phyloP scores from a whole-genome alignment of 2,113 vertebrate genomes.

The Nematolebias whitei region DNA sequence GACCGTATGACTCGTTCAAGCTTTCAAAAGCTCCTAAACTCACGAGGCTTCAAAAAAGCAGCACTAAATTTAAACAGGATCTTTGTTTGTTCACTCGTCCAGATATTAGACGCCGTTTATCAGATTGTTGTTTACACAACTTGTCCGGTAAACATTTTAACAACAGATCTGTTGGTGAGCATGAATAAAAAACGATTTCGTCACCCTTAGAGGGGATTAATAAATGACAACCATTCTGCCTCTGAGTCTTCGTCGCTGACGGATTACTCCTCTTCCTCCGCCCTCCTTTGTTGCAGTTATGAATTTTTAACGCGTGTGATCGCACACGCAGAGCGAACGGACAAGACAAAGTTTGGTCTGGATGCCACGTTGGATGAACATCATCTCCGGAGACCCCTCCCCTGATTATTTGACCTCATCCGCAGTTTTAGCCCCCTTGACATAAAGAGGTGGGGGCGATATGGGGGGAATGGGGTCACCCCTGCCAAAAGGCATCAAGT shows the following conservation, averaged over 20 bases:
- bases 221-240: no score
- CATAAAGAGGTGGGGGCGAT: not conserved
- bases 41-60: no score
- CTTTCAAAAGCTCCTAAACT: not conserved
- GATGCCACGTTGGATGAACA: constrained; percentile 72
- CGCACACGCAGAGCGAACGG: constrained; percentile 35
- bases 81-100: no score
- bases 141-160: no score
- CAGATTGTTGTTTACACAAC: not conserved
- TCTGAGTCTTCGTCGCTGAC: constrained; percentile 42
- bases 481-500: constrained; percentile 78
- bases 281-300: constrained; percentile 40
- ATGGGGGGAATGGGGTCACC: constrained; percentile 60
- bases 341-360: constrained; percentile 73
- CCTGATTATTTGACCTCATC: constrained; percentile 21
- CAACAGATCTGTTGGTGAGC: no score
- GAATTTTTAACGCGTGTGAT: constrained; percentile 38
- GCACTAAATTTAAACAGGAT: not conserved
- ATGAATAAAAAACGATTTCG: no score
- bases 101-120: no score
- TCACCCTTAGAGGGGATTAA: no score
- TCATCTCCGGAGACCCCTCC: constrained; percentile 56
- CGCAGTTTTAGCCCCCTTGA: constrained; percentile 32
- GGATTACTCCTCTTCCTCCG: constrained; percentile 34
- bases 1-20: not conserved